phyloP scores from a whole-genome alignment of 2,888 invertebrate species.

The Hypomecis punctinalis region DNA sequence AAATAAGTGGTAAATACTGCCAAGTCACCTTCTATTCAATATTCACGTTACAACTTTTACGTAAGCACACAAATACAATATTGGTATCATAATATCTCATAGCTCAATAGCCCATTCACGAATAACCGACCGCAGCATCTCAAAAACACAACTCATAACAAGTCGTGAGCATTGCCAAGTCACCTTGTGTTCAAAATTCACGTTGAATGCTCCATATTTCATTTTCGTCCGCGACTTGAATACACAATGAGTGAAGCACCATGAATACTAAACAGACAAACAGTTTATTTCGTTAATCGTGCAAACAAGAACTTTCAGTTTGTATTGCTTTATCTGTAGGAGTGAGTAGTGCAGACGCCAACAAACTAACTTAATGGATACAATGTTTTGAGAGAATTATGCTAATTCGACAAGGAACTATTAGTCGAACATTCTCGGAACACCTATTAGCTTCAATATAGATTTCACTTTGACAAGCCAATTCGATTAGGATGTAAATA shows the following conservation, averaged over 20 bases:
- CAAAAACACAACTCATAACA: constrained; percentile 47
- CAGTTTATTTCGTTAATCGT: constrained; percentile 83
- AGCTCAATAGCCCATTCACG: constrained; percentile 17
- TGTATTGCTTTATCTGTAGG: constrained; percentile 64
- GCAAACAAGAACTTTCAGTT: constrained; percentile 80
- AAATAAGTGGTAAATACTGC: too few species aligned
- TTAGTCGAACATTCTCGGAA: constrained; percentile 15
- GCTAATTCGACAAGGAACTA: constrained; percentile 18
- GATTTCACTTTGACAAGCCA: background rate
- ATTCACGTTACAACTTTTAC: too few species aligned
- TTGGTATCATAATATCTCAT: background rate
- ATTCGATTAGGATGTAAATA: too few species aligned
- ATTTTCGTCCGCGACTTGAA: constrained; percentile 76
- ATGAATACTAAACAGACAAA: constrained; percentile 82
- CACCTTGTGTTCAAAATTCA: constrained; percentile 77
- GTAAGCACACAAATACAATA: background rate
- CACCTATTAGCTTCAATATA: background rate
- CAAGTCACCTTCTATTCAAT: too few species aligned
- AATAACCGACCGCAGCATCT: constrained; percentile 35
- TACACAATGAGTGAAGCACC: constrained; percentile 76
- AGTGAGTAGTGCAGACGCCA: constrained; percentile 43
- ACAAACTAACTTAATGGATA: constrained; percentile 26
- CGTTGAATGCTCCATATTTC: constrained; percentile 82
- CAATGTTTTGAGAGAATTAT: constrained; percentile 25
- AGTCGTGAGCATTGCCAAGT: constrained; percentile 64